Evolutionary conservation across 53 echinoderm and acorn worm genomes (phyloP).

Genomic region (Luidia sarsii): DNA sequence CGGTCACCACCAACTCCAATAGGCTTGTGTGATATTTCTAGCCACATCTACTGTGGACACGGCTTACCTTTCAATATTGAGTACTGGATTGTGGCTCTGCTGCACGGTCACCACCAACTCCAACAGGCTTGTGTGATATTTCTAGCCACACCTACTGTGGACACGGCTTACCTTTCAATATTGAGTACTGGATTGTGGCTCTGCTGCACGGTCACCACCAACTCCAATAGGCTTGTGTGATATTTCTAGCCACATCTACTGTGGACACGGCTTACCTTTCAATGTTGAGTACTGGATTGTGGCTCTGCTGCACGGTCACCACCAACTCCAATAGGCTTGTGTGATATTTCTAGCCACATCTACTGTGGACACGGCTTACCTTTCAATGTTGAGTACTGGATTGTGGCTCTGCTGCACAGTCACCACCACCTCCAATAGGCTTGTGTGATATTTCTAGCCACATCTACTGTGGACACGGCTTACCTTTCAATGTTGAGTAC

Average conservation of each 20-base stretch:
- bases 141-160: too few relatives aligned
- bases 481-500: constrained; percentile 91
- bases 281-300: constrained; percentile 78
- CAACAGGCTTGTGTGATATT: too few relatives aligned
- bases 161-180: constrained; percentile 91
- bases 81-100: constrained; percentile 69
- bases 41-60: too few relatives aligned
- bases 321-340: too few relatives aligned
- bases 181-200: constrained; percentile 72
- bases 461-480: too few relatives aligned
- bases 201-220: constrained; percentile 88
- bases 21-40: too few relatives aligned
- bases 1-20: too few relatives aligned
- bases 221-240: too few relatives aligned
- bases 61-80: constrained; percentile 91
- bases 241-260: too few relatives aligned
- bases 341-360: too few relatives aligned
- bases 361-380: too few relatives aligned
- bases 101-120: constrained; percentile 91
- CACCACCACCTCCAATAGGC: constrained; percentile 86
- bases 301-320: constrained; percentile 82
- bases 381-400: constrained; percentile 85
- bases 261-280: constrained; percentile 92
- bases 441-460: too few relatives aligned
- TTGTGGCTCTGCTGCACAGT: constrained; percentile 79